Evolutionary conservation across 2,797 vertebrate species (phyloP).

Genomic region (Leptodactylus fallax): DNA sequence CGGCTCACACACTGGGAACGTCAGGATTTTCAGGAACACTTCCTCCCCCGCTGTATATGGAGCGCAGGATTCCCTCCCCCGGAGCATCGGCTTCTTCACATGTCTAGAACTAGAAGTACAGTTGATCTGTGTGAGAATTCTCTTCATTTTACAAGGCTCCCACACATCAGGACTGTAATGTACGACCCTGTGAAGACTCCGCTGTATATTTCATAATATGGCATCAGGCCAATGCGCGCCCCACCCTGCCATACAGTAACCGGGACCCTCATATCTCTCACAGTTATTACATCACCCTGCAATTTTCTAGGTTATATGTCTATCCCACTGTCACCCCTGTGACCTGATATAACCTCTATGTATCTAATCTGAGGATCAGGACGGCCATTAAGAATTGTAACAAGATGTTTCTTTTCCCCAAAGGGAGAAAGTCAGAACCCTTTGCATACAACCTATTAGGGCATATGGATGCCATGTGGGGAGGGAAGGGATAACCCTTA

Average conservation of each 20-base stretch:
- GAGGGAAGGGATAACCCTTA: too few relatives aligned
- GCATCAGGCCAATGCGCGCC: neutral
- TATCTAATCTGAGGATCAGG: neutral
- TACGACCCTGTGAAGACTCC: neutral
- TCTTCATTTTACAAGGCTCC: conserved; percentile 28
- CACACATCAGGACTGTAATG: neutral
- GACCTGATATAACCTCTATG: conserved; percentile 4
- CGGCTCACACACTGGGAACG: conserved; percentile 17
- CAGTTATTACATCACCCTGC: neutral
- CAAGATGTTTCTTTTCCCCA: neutral
- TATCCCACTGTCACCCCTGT: neutral
- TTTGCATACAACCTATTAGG: too few relatives aligned
- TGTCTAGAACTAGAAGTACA: conserved; percentile 22
- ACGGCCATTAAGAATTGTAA: neutral
- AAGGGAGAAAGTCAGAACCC: too few relatives aligned
- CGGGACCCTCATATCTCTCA: neutral
- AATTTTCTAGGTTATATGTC: neutral
- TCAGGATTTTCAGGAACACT: conserved; percentile 12
- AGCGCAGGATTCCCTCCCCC: neutral
- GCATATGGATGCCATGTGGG: too few relatives aligned
- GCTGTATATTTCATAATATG: neutral
- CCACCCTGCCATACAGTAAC: conserved; percentile 6
- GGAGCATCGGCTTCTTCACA: conserved; percentile 21
- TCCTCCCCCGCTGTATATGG: neutral
- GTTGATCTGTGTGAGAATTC: conserved; percentile 50